Evolutionary conservation across 2,113 vertebrate species (phyloP), one percentile per base, ranked within the genome.

Genomic region (Limnothrissa miodon): DNA sequence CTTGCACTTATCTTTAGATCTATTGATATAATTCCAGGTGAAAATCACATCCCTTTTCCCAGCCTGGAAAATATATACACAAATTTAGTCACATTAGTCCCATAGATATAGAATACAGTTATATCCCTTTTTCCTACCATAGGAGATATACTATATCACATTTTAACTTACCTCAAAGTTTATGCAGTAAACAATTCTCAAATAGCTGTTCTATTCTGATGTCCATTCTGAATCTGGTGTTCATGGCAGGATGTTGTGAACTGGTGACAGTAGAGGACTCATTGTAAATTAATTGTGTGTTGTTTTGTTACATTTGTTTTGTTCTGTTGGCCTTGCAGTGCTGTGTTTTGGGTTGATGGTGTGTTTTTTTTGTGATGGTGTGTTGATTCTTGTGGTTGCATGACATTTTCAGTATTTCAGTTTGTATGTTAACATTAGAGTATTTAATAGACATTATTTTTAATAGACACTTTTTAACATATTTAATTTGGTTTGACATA

Each of bases 351-450:
- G 42, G 2, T 2, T 42, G 42, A 42, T 6, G 42, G 6, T 42
- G 42, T 42, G 59, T 29, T 62, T 62, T 29, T 25, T 2, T 6
- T 62, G 59, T 62, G 59, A 62, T 62, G 59, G 9, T n/a, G 23
- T 59, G 59, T 10, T 62, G 59, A n/a, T 62, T 62, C 8, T 62
- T 62, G 59, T 62, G 59, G n/a, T 62, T 62, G 59, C 59, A 62
- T 62, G 56, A 59, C 9, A 5, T 59, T n/a, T 59, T 59, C 48
- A 53, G 17, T 15, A 23, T 23, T 19, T 13, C 10, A 25, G 25
- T 11, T 29, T 10, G 25, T 62, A 62, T 2, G 29, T 25, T 62
- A 29, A 62, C 25, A 29, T 25, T 2, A 10, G 8, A 62, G 59
- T 62, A n/a, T 25, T n/a, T 62, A 29, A 62, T 25, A 62, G 9